Percentiles rank a stretch among this genome's conserved stretches.
Evolutionary conservation across 2,113 vertebrate species (phyloP).

Genomic region (Neopipo cinnamomea): DNA sequence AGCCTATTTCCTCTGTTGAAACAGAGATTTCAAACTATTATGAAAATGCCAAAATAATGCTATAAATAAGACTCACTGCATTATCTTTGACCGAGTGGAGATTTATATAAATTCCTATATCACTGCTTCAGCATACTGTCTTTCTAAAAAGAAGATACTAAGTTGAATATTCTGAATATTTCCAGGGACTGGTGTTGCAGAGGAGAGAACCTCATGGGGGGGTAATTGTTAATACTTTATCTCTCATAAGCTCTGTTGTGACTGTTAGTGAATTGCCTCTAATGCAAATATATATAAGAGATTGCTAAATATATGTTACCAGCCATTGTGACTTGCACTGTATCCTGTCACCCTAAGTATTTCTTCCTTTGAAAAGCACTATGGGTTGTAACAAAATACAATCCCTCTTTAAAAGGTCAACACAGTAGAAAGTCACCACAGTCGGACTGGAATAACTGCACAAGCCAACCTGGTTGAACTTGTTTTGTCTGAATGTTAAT

Average conservation of each 20-base stretch:
- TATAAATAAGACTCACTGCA: neutral
- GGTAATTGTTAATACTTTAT: neutral
- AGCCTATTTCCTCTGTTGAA: neutral
- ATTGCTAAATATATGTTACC: neutral
- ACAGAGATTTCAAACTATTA: neutral
- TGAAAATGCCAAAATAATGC: neutral
- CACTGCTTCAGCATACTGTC: neutral
- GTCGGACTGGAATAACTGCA: conserved; percentile 32
- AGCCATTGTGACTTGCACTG: neutral
- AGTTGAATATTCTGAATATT: neutral
- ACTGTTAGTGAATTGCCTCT: neutral
- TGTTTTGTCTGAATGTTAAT: conserved; percentile 71
- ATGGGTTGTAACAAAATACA: conserved; percentile 14
- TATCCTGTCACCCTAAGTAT: neutral
- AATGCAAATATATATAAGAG: neutral
- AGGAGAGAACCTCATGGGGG: neutral
- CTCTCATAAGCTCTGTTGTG: neutral
- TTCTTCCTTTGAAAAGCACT: conserved; percentile 35
- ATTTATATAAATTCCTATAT: neutral
- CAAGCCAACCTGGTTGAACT: conserved; percentile 70
- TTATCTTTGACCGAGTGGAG: neutral
- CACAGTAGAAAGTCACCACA: conserved; percentile 44
- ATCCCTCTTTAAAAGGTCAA: neutral
- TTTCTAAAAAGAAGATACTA: neutral
- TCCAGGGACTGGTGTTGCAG: neutral